Evolutionary conservation across 2,113 vertebrate species (phyloP).

Genomic region (Capra hircus): DNA sequence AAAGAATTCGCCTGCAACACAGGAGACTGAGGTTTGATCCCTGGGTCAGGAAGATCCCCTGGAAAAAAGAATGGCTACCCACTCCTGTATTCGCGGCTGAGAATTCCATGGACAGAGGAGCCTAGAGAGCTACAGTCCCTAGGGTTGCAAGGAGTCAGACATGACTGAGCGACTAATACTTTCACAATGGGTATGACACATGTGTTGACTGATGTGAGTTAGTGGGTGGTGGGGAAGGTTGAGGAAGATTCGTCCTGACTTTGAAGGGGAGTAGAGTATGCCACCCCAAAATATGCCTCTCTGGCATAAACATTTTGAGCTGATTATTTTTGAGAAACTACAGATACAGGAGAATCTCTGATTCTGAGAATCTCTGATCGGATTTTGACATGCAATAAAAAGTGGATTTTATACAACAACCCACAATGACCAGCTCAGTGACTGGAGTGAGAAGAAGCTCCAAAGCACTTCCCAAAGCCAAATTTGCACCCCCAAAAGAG

Average conservation of each 20-base stretch:
- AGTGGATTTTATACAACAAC: background rate
- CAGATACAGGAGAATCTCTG: background rate
- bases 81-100: background rate
- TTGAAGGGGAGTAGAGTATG: background rate
- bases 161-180: background rate
- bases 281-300: background rate
- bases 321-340: background rate
- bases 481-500: background rate
- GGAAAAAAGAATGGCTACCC: background rate
- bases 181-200: background rate
- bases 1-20: background rate
- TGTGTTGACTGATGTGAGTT: background rate
- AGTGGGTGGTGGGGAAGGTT: background rate
- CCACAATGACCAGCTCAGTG: background rate
- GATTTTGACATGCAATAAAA: background rate
- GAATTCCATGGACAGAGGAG: background rate
- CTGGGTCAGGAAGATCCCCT: background rate
- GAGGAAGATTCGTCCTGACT: background rate
- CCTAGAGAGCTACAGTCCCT: background rate
- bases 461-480: background rate
- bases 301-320: background rate
- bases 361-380: background rate
- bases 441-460: background rate
- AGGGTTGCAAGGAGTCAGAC: background rate
- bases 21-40: background rate